Conservation (phyloP, 92 coral and sea anemone species). For the Phymanthus crucifer region DNA sequence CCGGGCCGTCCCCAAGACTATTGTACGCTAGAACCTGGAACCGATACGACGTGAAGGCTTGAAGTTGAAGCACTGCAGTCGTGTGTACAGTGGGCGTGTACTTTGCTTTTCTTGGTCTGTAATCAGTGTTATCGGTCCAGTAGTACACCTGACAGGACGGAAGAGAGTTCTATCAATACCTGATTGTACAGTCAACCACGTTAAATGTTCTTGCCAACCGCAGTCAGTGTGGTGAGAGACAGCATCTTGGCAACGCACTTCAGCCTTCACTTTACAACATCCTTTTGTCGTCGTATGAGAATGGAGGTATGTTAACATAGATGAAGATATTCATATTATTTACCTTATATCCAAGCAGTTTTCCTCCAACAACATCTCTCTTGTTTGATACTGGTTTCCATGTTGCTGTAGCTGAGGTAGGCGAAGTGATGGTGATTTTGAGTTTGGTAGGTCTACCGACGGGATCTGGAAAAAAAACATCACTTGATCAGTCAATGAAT, state of each 20-base stretch:
- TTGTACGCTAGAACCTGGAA: slow-evolving; percentile 96
- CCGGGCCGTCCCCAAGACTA: slow-evolving; percentile 93
- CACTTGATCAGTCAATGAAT: not conserved
- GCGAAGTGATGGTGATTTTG: slow-evolving; percentile 67
- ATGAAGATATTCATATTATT: not conserved
- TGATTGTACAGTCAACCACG: not conserved
- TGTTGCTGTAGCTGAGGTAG: slow-evolving; percentile 83
- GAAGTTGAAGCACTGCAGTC: slow-evolving; percentile 63
- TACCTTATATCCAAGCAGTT: slow-evolving; percentile 95
- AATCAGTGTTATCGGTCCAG: slow-evolving; percentile 70
- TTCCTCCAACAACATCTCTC: slow-evolving; percentile 74
- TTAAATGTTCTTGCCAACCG: too few species aligned
- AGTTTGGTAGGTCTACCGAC: slow-evolving; percentile 72
- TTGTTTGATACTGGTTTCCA: slow-evolving; percentile 76
- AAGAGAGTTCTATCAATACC: not conserved
- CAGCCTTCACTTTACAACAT: not conserved
- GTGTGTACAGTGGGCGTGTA: slow-evolving; percentile 61
- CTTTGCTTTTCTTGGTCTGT: slow-evolving; percentile 58
- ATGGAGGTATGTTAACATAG: not conserved
- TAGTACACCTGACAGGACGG: slow-evolving; percentile 62
- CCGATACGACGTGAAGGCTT: slow-evolving; percentile 76
- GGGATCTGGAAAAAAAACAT: slow-evolving; percentile 62
- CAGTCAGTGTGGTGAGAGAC: too few species aligned
- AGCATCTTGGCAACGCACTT: too few species aligned
- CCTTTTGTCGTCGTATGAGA: not conserved